Conservation (phyloP, 2,888 invertebrate genomes). For the Agriopis leucophaearia region DNA sequence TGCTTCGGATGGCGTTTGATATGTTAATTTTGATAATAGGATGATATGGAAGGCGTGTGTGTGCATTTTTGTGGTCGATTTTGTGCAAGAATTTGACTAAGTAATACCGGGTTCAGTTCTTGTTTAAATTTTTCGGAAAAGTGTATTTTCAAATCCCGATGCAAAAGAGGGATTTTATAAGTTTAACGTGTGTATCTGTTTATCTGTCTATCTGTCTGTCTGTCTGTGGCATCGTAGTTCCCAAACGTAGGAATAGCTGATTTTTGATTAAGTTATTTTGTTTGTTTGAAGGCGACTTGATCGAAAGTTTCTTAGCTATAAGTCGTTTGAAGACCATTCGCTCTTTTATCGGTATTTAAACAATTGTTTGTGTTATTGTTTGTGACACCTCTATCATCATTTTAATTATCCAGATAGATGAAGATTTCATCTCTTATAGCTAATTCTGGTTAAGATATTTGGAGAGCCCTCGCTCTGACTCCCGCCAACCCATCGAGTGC, state of each 20-base stretch:
- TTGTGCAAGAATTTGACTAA: constrained; percentile 48
- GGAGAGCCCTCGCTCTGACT: not conserved
- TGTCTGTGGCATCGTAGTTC: too few species aligned
- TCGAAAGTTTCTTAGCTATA: too few species aligned
- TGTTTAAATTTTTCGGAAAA: constrained; percentile 1
- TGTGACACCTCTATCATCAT: too few species aligned
- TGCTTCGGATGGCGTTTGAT: constrained; percentile 78
- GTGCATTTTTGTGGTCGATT: constrained; percentile 72
- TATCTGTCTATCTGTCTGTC: too few species aligned
- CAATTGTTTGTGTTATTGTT: too few species aligned
- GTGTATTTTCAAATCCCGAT: not conserved
- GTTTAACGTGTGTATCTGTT: too few species aligned
- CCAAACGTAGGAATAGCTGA: too few species aligned
- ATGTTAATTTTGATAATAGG: constrained; percentile 82
- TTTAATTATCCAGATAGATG: not conserved
- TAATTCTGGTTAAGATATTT: not conserved
- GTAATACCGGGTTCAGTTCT: constrained; percentile 1
- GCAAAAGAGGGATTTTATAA: too few species aligned
- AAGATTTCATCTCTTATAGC: not conserved
- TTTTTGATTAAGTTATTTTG: too few species aligned
- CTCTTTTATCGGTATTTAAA: too few species aligned
- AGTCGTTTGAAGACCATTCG: too few species aligned
- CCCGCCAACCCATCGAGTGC: constrained; percentile 29
- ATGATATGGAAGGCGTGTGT: constrained; percentile 73
- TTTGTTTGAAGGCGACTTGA: too few species aligned